Percentiles rank a stretch among this genome's conserved stretches.
Evolutionary conservation across 2,888 invertebrate genomes (phyloP).

Genomic region (Drosophila flavopinicola): DNA sequence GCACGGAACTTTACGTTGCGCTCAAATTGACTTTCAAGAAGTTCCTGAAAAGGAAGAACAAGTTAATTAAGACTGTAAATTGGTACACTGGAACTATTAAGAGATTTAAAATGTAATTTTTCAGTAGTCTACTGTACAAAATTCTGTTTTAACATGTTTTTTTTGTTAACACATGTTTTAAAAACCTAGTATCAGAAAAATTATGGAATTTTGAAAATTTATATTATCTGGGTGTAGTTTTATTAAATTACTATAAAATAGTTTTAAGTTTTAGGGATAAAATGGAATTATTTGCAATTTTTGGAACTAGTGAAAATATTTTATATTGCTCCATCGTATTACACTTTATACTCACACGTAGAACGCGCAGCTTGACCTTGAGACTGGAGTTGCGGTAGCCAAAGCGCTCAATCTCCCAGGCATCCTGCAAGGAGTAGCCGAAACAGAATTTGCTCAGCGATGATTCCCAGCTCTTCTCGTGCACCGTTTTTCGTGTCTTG

Average conservation of each 20-base stretch:
- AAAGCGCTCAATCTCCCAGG: conserved; percentile 97
- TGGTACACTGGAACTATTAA: neutral
- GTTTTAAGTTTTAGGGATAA: too few species aligned
- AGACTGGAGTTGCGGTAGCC: conserved; percentile 97
- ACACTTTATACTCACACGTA: conserved; percentile 89
- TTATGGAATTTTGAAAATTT: too few species aligned
- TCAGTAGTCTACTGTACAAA: too few species aligned
- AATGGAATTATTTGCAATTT: neutral
- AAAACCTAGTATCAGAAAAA: too few species aligned
- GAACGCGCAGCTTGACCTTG: conserved; percentile 93
- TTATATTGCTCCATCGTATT: too few species aligned
- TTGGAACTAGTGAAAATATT: too few species aligned
- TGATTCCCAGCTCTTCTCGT: conserved; percentile 95
- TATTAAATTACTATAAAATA: too few species aligned
- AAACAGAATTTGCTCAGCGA: conserved; percentile 96
- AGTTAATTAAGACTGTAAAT: neutral
- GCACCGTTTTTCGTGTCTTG: conserved; percentile 92
- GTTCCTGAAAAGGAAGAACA: conserved; percentile 86
- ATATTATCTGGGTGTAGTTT: too few species aligned
- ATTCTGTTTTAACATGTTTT: too few species aligned
- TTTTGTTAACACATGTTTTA: too few species aligned
- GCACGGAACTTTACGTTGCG: conserved; percentile 96
- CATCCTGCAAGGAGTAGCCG: conserved; percentile 93
- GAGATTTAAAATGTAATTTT: too few species aligned
- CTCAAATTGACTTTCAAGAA: conserved; percentile 98